Evolutionary conservation across 1,140 invertebrate species (phyloP).

Genomic region (Drosophila murphyi): DNA sequence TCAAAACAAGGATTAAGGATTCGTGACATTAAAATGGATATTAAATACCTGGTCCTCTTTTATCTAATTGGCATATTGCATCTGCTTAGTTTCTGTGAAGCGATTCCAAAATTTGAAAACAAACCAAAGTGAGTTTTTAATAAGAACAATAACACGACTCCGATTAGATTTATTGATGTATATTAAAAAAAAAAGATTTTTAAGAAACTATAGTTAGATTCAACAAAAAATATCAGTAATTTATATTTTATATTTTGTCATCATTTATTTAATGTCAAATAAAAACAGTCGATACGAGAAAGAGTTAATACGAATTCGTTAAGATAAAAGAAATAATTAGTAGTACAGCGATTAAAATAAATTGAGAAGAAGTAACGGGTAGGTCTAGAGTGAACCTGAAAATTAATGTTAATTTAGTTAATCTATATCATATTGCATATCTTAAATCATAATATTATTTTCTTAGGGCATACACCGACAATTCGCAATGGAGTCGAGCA

Average conservation of each 20-base stretch:
- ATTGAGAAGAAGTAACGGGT: too few relatives aligned
- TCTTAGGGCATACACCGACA: slow-evolving; percentile 65
- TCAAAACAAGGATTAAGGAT: slow-evolving; percentile 21
- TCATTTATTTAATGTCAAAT: too few relatives aligned
- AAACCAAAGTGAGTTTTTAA: slow-evolving; percentile 64
- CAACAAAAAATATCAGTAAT: too few relatives aligned
- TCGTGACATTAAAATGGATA: slow-evolving; percentile 42
- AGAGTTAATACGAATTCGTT: too few relatives aligned
- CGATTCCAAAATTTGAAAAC: slow-evolving; percentile 69
- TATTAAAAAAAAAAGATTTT: background rate
- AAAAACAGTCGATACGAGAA: too few relatives aligned
- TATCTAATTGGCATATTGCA: slow-evolving; percentile 40
- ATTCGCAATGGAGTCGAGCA: slow-evolving; percentile 62
- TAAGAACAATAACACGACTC: background rate
- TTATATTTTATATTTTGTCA: too few relatives aligned
- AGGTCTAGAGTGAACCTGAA: too few relatives aligned
- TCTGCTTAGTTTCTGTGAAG: slow-evolving; percentile 38
- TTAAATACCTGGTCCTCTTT: slow-evolving; percentile 27
- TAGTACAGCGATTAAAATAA: too few relatives aligned
- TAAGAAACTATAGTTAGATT: too few relatives aligned
- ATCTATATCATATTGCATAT: background rate
- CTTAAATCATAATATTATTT: background rate
- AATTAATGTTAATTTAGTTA: background rate
- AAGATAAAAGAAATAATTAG: too few relatives aligned
- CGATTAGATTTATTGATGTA: background rate